phyloP scores from a whole-genome alignment of 2,888 invertebrate genomes.

The Callyntrura sp. region DNA sequence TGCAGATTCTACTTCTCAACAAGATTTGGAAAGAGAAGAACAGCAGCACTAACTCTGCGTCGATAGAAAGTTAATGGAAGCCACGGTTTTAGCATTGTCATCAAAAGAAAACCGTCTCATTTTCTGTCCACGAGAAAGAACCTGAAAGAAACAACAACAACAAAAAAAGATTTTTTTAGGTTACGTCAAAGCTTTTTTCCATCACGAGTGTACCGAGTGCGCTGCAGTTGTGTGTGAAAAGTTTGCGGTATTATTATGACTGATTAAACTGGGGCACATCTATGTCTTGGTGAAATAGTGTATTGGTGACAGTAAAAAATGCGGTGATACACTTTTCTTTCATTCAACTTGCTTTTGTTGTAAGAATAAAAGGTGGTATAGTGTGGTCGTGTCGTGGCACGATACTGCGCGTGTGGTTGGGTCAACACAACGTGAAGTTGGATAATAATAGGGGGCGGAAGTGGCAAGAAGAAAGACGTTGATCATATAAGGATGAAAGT shows the following conservation, averaged over 20 bases:
- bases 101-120: slow-evolving; percentile 50
- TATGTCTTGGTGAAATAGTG: too few species aligned
- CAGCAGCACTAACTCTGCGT: too few species aligned
- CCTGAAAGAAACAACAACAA: slow-evolving; percentile 50
- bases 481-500: too few species aligned
- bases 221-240: slow-evolving; percentile 34
- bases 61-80: slow-evolving; percentile 61
- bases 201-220: slow-evolving; percentile 38
- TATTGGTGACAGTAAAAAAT: too few species aligned
- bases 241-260: slow-evolving; percentile 28
- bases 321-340: slow-evolving; percentile 26
- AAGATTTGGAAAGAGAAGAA: slow-evolving; percentile 21
- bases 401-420: background rate
- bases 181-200: slow-evolving; percentile 26
- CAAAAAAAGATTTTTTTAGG: background rate
- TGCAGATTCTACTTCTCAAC: background rate
- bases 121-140: slow-evolving; percentile 27
- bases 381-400: too few species aligned
- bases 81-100: slow-evolving; percentile 55
- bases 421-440: too few species aligned
- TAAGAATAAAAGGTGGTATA: background rate
- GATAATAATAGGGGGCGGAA: too few species aligned
- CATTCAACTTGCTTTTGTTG: background rate
- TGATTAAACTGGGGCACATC: slow-evolving; percentile 4
- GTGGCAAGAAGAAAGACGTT: too few species aligned